These are phyloP conservation scores for Lepetodrilus schrolli DNA, from an alignment of 2,888 invertebrate species.

Conservation along the genomic window DNA sequence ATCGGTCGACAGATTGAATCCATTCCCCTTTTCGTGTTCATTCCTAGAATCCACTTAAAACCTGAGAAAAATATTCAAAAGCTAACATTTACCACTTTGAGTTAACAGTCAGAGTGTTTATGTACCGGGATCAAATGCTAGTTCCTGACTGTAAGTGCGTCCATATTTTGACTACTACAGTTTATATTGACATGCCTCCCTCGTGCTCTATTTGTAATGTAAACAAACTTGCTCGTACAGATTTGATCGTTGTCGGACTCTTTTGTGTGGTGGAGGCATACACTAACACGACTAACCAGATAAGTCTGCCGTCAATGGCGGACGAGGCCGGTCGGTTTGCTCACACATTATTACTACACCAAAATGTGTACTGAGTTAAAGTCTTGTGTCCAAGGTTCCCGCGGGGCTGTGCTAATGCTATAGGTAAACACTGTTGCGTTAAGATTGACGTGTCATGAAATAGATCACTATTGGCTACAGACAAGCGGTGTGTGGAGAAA, in stretches of 20 bases:
- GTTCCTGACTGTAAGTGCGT: not conserved
- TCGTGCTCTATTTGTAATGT: not conserved
- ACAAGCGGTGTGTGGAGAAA: too few species aligned
- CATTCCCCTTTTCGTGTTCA: too few species aligned
- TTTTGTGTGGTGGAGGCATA: constrained; percentile 16
- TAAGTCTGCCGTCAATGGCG: constrained; percentile 18
- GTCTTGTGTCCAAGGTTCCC: not conserved
- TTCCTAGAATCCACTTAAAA: too few species aligned
- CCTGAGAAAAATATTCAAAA: too few species aligned
- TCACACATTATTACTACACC: constrained; percentile 19
- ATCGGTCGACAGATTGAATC: too few species aligned
- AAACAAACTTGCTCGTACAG: not conserved
- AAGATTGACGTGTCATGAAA: not conserved
- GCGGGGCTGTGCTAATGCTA: not conserved
- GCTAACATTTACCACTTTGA: too few species aligned
- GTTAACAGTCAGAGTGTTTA: too few species aligned
- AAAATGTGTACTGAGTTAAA: constrained; percentile 13
- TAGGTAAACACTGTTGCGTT: not conserved
- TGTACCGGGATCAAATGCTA: not conserved
- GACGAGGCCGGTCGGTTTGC: not conserved
- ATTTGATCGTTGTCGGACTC: not conserved
- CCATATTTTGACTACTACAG: constrained; percentile 6
- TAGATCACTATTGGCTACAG: too few species aligned
- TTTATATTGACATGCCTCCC: not conserved
- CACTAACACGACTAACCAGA: constrained; percentile 7